phyloP scores from a whole-genome alignment of 2,888 invertebrate genomes.

The Callyntrura guangdongensis region DNA sequence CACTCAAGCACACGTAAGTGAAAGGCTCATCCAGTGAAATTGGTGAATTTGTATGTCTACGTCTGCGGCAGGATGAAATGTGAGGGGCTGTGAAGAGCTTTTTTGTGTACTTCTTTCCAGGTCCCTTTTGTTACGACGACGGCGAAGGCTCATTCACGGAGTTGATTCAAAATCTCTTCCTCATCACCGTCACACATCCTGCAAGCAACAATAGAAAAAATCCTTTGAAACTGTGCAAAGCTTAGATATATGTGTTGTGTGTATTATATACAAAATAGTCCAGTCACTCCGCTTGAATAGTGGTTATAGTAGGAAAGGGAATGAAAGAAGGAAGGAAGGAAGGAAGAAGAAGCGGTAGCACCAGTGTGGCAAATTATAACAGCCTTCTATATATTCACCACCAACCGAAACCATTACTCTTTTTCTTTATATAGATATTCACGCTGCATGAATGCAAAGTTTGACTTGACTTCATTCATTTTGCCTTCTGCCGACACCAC shows the following conservation, averaged over 20 bases:
- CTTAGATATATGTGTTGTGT: not conserved
- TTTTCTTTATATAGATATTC: slow-evolving; percentile 4
- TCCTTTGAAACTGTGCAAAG: slow-evolving; percentile 31
- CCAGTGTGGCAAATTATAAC: slow-evolving; percentile 35
- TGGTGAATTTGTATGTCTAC: slow-evolving; percentile 29
- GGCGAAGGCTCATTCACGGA: slow-evolving; percentile 12
- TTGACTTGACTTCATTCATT: slow-evolving; percentile 11
- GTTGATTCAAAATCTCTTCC: slow-evolving; percentile 49
- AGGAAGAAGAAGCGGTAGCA: slow-evolving; percentile 22
- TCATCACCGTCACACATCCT: slow-evolving; percentile 53
- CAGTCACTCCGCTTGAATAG: slow-evolving; percentile 33
- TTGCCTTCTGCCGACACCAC: not conserved
- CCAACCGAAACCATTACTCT: not conserved
- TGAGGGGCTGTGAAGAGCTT: slow-evolving; percentile 48
- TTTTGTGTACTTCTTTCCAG: slow-evolving; percentile 47
- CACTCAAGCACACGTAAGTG: slow-evolving; percentile 42
- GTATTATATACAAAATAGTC: not conserved
- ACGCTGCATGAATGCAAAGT: slow-evolving; percentile 26
- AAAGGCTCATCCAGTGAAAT: slow-evolving; percentile 56
- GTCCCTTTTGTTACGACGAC: slow-evolving; percentile 39
- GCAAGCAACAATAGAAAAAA: slow-evolving; percentile 32
- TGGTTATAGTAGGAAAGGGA: not conserved
- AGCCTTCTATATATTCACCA: not conserved
- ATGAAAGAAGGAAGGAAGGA: slow-evolving; percentile 60
- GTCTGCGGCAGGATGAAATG: not conserved